Evolutionary conservation across 2,888 invertebrate genomes (phyloP), one percentile per base, ranked within the genome.

Genomic region (Laspeyria flexula): DNA sequence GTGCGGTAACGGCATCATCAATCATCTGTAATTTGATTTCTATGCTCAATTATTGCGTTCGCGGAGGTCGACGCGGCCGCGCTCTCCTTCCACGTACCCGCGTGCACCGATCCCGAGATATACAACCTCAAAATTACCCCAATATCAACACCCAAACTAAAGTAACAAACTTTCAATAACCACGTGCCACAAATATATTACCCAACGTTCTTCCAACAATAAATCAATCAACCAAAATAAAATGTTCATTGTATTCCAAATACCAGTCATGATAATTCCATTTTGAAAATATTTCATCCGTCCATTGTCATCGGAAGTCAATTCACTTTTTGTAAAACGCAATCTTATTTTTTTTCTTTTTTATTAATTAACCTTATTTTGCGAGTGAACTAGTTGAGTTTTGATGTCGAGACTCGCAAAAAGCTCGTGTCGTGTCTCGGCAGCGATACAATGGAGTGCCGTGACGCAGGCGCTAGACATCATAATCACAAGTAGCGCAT

Each of bases 11-110:
- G 91, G 91, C 82, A 90, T 90, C 89, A 87, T 91, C 91, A 90
- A 92, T 92, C 91, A 87, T 90, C 89, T 85, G 86, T 91, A 90
- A 92, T 92, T 91, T 90, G 91, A 91, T 92, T 92, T 91, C 90
- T 91, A 90, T 90, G 88, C 89, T 90, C 92, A 92, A 91, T 92
- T 92, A 92, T 91, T 91, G 85, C 89, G 88, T 90, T 85, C 86
- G 85, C 86, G 83, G 88, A 89, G 90, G 87, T 90, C 90, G 89
- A 73, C 71, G 68, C 79, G 76, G 81, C 76, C 78, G 79, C 79
- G 78, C 79, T 81, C 81, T 81, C 77, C 72, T 77, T 77, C 86
- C 83, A 81, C 81, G 80, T 72, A 77, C 82, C 75, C 74, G 74
- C 60, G 65, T 71, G 73, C 72, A 75, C 71, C 71, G 69, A 74